Evolutionary conservation across 2,797 vertebrate genomes (phyloP).

Genomic region (Glyptemys insculpta): DNA sequence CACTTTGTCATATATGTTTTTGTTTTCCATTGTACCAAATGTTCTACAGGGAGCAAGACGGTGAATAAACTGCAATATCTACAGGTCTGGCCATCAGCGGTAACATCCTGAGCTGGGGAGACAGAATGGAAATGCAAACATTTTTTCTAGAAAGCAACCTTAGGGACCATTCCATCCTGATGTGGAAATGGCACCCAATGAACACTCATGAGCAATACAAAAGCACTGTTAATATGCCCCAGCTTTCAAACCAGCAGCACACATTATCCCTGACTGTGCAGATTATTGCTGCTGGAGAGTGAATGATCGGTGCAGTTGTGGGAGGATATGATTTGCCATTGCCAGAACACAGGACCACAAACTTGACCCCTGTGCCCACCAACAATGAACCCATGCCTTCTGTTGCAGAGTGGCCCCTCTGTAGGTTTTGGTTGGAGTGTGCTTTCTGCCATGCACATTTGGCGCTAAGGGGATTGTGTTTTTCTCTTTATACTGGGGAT

Average conservation of each 20-base stretch:
- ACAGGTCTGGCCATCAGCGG: not conserved
- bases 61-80: not conserved
- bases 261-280: not conserved
- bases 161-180: not conserved
- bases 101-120: not conserved
- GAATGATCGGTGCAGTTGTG: not conserved
- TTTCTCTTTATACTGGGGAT: conserved; percentile 15
- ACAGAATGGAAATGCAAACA: not conserved
- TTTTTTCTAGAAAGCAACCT: not conserved
- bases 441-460: not conserved
- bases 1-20: not conserved
- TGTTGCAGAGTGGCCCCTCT: not conserved
- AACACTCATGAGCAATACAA: not conserved
- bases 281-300: not conserved
- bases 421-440: not conserved
- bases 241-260: not conserved
- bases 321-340: not conserved
- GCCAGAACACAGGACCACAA: not conserved
- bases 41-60: not conserved
- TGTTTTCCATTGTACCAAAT: not conserved
- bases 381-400: not conserved
- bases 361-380: not conserved
- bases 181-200: not conserved
- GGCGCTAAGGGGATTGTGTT: not conserved
- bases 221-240: not conserved